phyloP scores from a whole-genome alignment of 2,113 vertebrate genomes.

The Meles meles region DNA sequence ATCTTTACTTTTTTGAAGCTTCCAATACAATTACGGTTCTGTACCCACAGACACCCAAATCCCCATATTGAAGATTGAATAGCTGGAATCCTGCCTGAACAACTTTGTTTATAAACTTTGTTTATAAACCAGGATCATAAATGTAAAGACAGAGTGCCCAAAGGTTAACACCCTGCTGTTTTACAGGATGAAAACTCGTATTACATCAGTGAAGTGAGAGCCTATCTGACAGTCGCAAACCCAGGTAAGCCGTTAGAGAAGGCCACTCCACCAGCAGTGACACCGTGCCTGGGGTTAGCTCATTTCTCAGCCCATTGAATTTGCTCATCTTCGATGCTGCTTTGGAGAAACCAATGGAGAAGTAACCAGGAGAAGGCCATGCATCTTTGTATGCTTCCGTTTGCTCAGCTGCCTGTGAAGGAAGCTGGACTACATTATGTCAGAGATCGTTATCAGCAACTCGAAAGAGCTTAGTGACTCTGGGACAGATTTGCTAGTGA shows the following conservation, averaged over 20 bases:
- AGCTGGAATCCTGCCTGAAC: background rate
- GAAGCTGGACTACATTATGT: background rate
- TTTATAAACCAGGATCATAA: background rate
- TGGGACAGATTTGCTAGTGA: background rate
- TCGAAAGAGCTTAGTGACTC: background rate
- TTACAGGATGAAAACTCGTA: slow-evolving; percentile 83
- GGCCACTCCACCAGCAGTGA: background rate
- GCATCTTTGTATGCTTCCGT: background rate
- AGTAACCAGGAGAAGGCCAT: background rate
- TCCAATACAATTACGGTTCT: background rate
- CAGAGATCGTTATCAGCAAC: background rate
- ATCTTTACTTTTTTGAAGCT: background rate
- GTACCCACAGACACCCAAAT: background rate
- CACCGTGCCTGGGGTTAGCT: background rate
- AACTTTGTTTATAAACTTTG: too few species aligned
- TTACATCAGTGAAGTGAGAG: slow-evolving; percentile 80
- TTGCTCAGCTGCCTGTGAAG: background rate
- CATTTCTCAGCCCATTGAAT: background rate
- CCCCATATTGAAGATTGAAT: background rate
- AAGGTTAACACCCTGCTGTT: slow-evolving; percentile 47
- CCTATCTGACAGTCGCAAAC: slow-evolving; percentile 60
- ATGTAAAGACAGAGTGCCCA: background rate
- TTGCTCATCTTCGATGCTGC: background rate
- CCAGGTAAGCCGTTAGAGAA: slow-evolving; percentile 75
- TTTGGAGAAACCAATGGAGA: background rate